These are phyloP conservation scores for Botrylloides violaceus DNA, from an alignment of 23 tunicate species.

Conservation along the genomic window DNA sequence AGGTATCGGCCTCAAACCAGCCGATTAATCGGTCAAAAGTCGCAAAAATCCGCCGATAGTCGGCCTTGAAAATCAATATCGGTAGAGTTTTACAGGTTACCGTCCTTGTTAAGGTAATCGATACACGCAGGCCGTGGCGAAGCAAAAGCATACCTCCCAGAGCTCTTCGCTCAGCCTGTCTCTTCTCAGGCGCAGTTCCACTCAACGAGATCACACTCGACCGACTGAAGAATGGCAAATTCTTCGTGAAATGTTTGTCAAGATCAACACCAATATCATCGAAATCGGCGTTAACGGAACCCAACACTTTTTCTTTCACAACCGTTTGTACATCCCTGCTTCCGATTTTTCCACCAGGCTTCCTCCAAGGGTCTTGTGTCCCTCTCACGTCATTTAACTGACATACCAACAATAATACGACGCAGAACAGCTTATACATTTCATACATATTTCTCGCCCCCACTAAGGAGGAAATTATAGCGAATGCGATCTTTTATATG, in stretches of 20 bases:
- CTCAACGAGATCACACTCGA: background rate
- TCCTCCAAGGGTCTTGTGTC: too few relatives aligned
- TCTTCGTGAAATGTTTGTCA: background rate
- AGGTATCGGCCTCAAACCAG: too few relatives aligned
- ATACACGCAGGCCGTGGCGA: too few relatives aligned
- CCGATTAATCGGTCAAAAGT: too few relatives aligned
- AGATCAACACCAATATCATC: background rate
- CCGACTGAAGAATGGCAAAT: background rate
- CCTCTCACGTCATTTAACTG: too few relatives aligned
- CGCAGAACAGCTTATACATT: too few relatives aligned
- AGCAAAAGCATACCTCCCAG: background rate
- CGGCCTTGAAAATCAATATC: too few relatives aligned
- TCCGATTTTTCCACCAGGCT: background rate
- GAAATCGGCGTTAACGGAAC: background rate
- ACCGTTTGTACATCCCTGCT: background rate
- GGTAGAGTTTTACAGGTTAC: too few relatives aligned
- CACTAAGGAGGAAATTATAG: background rate
- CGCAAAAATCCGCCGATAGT: too few relatives aligned
- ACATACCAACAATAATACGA: too few relatives aligned
- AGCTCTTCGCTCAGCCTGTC: background rate
- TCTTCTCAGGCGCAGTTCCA: background rate
- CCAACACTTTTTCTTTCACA: background rate
- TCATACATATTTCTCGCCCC: background rate
- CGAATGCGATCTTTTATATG: background rate
- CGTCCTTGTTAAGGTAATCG: too few relatives aligned